Conservation (phyloP, 2,797 vertebrate genomes). For the Gallinago solitaria region DNA sequence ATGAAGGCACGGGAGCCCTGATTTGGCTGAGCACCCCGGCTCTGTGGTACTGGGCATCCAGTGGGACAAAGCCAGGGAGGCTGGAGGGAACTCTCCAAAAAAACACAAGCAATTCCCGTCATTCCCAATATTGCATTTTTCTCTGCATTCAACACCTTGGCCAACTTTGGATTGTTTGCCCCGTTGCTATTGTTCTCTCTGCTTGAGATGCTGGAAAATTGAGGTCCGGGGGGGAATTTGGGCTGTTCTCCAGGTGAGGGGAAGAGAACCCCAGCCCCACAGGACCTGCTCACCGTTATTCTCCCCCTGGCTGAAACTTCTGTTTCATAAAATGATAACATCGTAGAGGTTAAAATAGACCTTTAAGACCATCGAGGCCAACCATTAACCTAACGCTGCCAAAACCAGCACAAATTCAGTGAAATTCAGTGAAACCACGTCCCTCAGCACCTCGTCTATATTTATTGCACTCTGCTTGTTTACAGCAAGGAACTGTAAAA, state of each 20-base stretch:
- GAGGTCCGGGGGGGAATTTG: fast-evolving
- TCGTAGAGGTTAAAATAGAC: neutral
- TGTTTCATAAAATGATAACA: neutral
- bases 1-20: neutral
- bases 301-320: neutral
- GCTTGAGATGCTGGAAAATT: neutral
- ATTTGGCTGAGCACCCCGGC: neutral
- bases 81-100: neutral
- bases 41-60: neutral
- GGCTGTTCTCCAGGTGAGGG: neutral
- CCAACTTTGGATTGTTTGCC: neutral
- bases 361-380: neutral
- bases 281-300: neutral
- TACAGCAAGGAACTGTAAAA: neutral
- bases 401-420: neutral
- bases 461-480: neutral
- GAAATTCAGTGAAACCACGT: neutral
- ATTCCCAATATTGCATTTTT: neutral
- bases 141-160: neutral
- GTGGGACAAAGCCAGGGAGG: neutral
- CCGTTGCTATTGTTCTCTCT: neutral
- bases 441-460: neutral
- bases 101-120: fast-evolving
- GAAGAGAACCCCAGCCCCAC: neutral
- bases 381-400: neutral